Base-by-base conservation (phyloP, 2,888 invertebrate species). In the Melolontha melolontha region DNA sequence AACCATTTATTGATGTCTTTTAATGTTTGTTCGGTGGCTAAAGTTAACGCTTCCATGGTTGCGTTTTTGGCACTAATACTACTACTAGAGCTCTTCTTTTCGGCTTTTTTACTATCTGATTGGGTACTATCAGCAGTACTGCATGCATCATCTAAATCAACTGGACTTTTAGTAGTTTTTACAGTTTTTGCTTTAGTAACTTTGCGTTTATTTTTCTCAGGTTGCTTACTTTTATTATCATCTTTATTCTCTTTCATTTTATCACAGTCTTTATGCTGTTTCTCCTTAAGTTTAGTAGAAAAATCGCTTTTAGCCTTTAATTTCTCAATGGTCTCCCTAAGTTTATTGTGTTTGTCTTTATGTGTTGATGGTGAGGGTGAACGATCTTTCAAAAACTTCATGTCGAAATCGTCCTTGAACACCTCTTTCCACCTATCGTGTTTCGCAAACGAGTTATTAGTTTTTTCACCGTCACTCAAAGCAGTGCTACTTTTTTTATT, bases 1-100 rank as follows among this genome's bases (percentile, higher is more conserved):
- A 95, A 83, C 94, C 94, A 95, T 77, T 94, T 93, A 79, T 93
- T 94, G 47, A 95, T 94, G 79, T 95, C 95, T 87, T 95, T 92
- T 0, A 92, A 85, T 14, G 92, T 92, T 84, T 93, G 91, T 77
- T 91, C 91, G 0, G 91, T 91, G 8, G 91, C 91, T 70, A 90
- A 85, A 76, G 90, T 90, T 16, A 92, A 81, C 2, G 91, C 91
- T 78, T 91, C 91, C 74, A 90, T 85, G 55, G 84, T 85, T n/a
- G 79, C 79, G 55, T 74, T 85, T 40, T 76, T 79, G 72, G 81
- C 79, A 72, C 68, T 74, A 50, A 63, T 70, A 68, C 72, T 73
- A 55, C 72, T 69, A 22, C 59, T 67, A 51, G 64, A 40, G 49
- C 71, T 73, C 67, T 77, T 73, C 55, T 75, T 72, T 67, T 79